Percentiles rank a stretch among this genome's conserved stretches.
Evolutionary conservation across 2,797 vertebrate genomes (phyloP).

Genomic region (Eurystomus glaucurus): DNA sequence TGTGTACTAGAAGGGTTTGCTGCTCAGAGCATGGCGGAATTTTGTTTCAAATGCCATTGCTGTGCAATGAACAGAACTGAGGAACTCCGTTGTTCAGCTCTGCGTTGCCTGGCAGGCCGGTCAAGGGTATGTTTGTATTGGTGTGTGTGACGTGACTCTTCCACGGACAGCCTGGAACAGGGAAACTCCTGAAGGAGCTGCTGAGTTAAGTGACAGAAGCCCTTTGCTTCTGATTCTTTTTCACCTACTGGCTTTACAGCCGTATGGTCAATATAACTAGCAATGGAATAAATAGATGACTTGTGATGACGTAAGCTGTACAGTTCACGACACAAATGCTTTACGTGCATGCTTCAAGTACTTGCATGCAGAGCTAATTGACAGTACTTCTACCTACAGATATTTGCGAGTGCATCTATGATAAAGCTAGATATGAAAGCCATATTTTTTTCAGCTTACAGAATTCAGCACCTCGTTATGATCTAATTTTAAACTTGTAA

Average conservation of each 20-base stretch:
- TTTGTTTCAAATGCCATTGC: conserved; percentile 52
- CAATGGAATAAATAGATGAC: background rate
- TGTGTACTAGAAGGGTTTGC: background rate
- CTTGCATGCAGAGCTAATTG: conserved; percentile 13
- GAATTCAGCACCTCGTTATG: background rate
- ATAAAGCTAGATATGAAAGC: conserved; percentile 35
- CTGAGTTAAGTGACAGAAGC: background rate
- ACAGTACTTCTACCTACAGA: background rate
- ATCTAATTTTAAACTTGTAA: conserved; percentile 17
- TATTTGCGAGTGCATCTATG: conserved; percentile 4
- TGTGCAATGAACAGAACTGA: conserved; percentile 27
- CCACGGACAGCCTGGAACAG: background rate
- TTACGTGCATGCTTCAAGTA: background rate
- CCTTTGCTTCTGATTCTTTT: background rate
- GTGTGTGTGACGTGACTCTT: background rate
- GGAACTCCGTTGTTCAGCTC: background rate
- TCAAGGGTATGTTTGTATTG: background rate
- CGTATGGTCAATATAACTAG: background rate
- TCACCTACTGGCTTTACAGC: background rate
- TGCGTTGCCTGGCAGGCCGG: background rate
- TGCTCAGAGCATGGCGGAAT: background rate
- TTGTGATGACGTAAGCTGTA: background rate
- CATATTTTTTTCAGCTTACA: background rate
- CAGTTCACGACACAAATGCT: background rate
- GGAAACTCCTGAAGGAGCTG: background rate